These are phyloP conservation scores for Drosophila bocqueti DNA, from an alignment of 1,140 invertebrate genomes.

Conservation along the genomic window DNA sequence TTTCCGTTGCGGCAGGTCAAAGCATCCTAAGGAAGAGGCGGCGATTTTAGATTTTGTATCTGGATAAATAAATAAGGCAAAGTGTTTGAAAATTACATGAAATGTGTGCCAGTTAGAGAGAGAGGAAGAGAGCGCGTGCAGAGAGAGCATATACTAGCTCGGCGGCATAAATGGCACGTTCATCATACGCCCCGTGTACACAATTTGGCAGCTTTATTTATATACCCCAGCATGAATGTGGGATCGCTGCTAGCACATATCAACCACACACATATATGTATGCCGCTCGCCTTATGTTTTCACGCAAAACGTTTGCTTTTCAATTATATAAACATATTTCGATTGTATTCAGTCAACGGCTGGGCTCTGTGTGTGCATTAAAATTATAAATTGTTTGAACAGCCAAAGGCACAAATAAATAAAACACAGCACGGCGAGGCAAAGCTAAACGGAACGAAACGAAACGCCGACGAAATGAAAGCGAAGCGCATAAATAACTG, in stretches of 20 bases:
- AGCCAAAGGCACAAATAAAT: conserved; percentile 64
- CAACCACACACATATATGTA: conserved; percentile 11
- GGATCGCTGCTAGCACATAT: conserved; percentile 32
- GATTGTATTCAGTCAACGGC: conserved; percentile 74
- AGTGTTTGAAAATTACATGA: conserved; percentile 68
- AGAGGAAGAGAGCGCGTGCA: not conserved
- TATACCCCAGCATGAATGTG: conserved; percentile 52
- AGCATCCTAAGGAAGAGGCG: conserved; percentile 20
- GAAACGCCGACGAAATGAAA: conserved; percentile 39
- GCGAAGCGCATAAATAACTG: conserved; percentile 65
- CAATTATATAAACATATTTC: conserved; percentile 82
- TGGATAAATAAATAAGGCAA: conserved; percentile 57
- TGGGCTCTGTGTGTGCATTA: conserved; percentile 69
- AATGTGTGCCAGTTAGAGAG: conserved; percentile 54
- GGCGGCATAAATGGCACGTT: conserved; percentile 77
- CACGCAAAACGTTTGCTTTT: conserved; percentile 71
- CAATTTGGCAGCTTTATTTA: conserved; percentile 79
- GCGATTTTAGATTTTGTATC: conserved; percentile 10
- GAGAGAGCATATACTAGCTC: conserved; percentile 33
- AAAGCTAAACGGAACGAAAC: conserved; percentile 15
- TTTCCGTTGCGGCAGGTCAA: conserved; percentile 77
- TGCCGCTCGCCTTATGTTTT: conserved; percentile 65
- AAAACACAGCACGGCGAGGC: conserved; percentile 31
- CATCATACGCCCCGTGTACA: conserved; percentile 78
- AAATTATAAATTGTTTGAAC: conserved; percentile 80